A percentile compares a stretch with the other conserved stretches of the same genome.
Conservation (phyloP, 2,888 invertebrate genomes). For the Thecophora atra region DNA sequence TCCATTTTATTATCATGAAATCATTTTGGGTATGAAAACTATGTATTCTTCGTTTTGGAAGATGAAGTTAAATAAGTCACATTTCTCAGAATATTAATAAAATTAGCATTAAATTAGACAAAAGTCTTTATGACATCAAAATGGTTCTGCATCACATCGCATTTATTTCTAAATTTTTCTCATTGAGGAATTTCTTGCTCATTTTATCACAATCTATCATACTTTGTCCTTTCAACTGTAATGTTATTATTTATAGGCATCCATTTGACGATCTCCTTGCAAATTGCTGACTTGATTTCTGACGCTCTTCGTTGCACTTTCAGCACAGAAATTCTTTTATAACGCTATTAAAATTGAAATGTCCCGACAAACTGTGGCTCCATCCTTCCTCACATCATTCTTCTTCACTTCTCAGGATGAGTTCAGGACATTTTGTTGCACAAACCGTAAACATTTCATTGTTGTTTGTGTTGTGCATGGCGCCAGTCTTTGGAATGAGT, state of each 20-base stretch:
- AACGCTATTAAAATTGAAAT: slow-evolving; percentile 14
- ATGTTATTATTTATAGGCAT: slow-evolving; percentile 2
- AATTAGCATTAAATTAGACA: too few species aligned
- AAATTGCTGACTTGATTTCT: background rate
- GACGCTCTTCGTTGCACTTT: background rate
- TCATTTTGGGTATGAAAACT: too few species aligned
- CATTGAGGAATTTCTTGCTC: too few species aligned
- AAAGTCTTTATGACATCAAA: too few species aligned
- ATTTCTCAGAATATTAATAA: too few species aligned
- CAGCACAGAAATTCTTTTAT: background rate
- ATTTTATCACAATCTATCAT: background rate
- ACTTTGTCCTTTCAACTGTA: background rate
- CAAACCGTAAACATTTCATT: background rate
- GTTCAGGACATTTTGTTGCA: background rate
- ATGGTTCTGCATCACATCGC: too few species aligned
- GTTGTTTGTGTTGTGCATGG: background rate
- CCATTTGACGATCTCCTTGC: slow-evolving; percentile 7
- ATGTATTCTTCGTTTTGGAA: background rate
- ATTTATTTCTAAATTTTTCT: too few species aligned
- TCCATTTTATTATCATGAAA: too few species aligned
- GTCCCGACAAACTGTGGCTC: background rate
- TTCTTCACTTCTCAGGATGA: background rate
- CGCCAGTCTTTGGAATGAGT: background rate
- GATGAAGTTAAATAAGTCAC: too few species aligned
- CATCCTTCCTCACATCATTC: background rate